Conservation (phyloP, 1,140 invertebrate species). For the Hylaeus volcanicus region DNA sequence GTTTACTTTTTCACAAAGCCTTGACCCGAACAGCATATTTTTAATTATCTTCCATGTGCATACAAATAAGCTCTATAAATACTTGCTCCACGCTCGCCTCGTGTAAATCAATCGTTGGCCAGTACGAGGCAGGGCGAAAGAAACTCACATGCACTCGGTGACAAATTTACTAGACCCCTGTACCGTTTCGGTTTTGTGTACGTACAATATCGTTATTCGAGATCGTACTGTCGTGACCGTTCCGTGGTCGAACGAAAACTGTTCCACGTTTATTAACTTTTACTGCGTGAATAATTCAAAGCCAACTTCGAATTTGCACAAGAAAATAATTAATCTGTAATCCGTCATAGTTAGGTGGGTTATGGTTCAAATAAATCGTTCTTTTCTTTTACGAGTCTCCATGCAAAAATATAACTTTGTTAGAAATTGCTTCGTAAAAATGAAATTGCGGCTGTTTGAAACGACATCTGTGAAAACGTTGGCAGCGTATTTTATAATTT, state of each 20-base stretch:
- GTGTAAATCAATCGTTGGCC: slow-evolving; percentile 64
- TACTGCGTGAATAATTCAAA: neutral
- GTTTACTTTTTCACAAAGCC: slow-evolving; percentile 39
- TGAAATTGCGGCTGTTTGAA: too few species aligned
- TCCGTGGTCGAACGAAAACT: neutral
- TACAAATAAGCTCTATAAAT: slow-evolving; percentile 68
- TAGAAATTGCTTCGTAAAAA: too few species aligned
- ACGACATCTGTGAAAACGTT: neutral
- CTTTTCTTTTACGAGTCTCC: too few species aligned
- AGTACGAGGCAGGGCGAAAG: slow-evolving; percentile 38
- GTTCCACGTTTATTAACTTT: neutral
- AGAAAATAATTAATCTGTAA: neutral
- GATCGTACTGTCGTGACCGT: neutral
- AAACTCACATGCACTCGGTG: slow-evolving; percentile 44
- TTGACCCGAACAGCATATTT: slow-evolving; percentile 63
- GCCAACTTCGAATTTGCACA: neutral
- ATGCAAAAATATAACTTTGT: too few species aligned
- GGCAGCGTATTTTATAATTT: neutral
- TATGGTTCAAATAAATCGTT: neutral
- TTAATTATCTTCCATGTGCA: slow-evolving; percentile 63
- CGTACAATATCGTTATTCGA: slow-evolving; percentile 46
- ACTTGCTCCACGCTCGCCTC: slow-evolving; percentile 37
- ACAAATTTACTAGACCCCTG: slow-evolving; percentile 58
- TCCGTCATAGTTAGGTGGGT: too few species aligned
- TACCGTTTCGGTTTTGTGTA: slow-evolving; percentile 17